Conservation (phyloP, 1,140 invertebrate species). For the Micrasema minimum region DNA sequence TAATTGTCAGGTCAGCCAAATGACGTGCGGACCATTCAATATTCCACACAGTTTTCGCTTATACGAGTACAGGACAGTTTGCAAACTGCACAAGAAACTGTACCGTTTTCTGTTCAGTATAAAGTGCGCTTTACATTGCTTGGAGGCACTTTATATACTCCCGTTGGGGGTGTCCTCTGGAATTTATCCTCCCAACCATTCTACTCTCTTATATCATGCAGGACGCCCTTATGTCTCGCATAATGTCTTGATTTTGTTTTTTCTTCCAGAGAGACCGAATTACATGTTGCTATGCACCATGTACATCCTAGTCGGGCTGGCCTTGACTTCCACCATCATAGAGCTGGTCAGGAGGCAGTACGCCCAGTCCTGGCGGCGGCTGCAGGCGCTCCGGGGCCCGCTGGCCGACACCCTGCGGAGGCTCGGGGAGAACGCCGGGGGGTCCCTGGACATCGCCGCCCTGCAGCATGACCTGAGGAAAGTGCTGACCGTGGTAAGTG, state of each 20-base stretch:
- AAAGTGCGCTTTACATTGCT: no score
- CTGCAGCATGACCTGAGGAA: slow-evolving; percentile 75
- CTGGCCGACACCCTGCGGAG: slow-evolving; percentile 80
- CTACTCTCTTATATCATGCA: background rate
- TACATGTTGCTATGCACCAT: slow-evolving; percentile 91
- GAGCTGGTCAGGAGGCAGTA: slow-evolving; percentile 88
- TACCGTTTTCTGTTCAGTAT: no score
- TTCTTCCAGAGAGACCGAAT: slow-evolving; percentile 77
- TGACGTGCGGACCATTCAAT: no score
- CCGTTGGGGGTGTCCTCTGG: no score
- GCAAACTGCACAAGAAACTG: no score
- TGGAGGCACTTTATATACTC: no score
- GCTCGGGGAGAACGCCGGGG: slow-evolving; percentile 78
- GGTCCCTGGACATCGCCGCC: slow-evolving; percentile 72
- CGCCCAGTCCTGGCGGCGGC: slow-evolving; percentile 83
- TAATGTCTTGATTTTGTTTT: background rate
- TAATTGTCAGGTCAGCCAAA: no score
- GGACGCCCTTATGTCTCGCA: background rate
- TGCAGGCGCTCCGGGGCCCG: slow-evolving; percentile 81
- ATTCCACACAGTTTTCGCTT: no score
- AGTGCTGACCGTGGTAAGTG: slow-evolving; percentile 72
- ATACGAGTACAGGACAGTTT: no score
- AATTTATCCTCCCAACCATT: background rate
- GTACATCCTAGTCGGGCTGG: slow-evolving; percentile 93
- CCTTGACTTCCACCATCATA: slow-evolving; percentile 94